Evolutionary conservation across 2,888 invertebrate species (phyloP).

Genomic region (Apamea monoglypha): DNA sequence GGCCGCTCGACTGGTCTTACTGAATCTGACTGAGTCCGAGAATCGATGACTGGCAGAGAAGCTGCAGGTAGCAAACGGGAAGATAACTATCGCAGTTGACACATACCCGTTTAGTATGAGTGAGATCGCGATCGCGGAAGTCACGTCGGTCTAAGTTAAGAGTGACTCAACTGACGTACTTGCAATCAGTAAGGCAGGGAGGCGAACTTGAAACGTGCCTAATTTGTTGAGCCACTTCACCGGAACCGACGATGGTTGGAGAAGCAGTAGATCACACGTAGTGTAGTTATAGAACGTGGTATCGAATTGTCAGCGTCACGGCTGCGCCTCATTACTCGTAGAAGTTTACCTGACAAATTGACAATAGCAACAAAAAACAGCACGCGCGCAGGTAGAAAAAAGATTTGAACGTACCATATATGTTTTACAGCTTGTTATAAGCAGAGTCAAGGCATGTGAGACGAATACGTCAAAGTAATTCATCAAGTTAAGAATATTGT

Average conservation of each 20-base stretch:
- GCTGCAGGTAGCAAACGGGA: slow-evolving; percentile 6
- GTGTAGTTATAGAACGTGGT: neutral
- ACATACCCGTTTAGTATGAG: slow-evolving; percentile 28
- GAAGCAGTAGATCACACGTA: slow-evolving; percentile 12
- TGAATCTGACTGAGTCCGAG: slow-evolving; percentile 1
- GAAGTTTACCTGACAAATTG: slow-evolving; percentile 47
- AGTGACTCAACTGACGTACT: slow-evolving; percentile 28
- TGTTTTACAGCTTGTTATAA: neutral
- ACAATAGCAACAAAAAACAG: slow-evolving; percentile 44
- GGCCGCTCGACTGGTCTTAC: slow-evolving; percentile 2
- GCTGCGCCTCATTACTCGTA: slow-evolving; percentile 7
- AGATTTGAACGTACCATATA: slow-evolving; percentile 20
- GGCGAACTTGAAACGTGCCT: neutral
- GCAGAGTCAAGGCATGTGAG: neutral
- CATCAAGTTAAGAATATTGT: slow-evolving; percentile 1
- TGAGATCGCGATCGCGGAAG: neutral
- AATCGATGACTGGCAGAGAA: slow-evolving; percentile 6
- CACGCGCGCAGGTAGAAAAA: neutral
- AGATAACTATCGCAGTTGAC: slow-evolving; percentile 6
- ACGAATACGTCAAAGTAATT: slow-evolving; percentile 14
- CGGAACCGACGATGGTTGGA: slow-evolving; percentile 12
- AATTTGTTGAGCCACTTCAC: slow-evolving; percentile 21
- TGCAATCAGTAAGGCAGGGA: slow-evolving; percentile 19
- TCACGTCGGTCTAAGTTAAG: neutral
- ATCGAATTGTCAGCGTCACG: slow-evolving; percentile 9